Evolutionary conservation across 2,797 vertebrate genomes (phyloP), one percentile per base, ranked within the genome.

Genomic region (Lindbergichthys nudifrons): DNA sequence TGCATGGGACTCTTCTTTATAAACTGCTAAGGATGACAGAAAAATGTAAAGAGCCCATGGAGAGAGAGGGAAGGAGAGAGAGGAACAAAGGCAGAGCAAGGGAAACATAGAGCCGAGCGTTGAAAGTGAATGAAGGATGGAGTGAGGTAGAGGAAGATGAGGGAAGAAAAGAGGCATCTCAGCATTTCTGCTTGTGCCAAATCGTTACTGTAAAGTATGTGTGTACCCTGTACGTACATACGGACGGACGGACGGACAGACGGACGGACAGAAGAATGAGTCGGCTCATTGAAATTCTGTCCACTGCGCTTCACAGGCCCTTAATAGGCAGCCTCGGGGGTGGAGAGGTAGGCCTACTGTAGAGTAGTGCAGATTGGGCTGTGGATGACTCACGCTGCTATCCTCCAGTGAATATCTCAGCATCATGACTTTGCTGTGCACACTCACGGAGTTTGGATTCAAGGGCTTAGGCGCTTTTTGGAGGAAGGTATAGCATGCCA

Each of bases 201-300:
- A 87, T 79, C 14, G 23, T 79, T 87, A 76, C 52, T 65, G 74
- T 84, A 79, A 53, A 70, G 74, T 80, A 53, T 71, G 78, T 52
- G 75, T 74, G 78, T 75, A 65, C 51, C 63, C 63, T 21, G 77
- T 63, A 66, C n/a, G 59, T 53, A 19, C n/a, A n/a, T n/a, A n/a
- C n/a, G n/a, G n/a, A n/a, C 16, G 46, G 1, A 67, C 43, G 64
- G 21, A 75, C 42, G 6, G 14, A 83, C 43, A 58, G 83, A 83
- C 43, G 63, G 83, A 90, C 85, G 67, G 84, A 79, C 74, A 75
- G 80, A 81, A 79, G 83, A 85, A 80, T 60, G 80, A 77, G 84
- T 58, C 59, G 48, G 75, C 87, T 93, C 86, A 91, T 93, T 92
- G 89, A 90, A 89, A 91, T 92, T 91, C 90, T 83, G 87, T 82